Evolutionary conservation across 2,113 vertebrate genomes (phyloP).

Genomic region (Geothlypis trichas): DNA sequence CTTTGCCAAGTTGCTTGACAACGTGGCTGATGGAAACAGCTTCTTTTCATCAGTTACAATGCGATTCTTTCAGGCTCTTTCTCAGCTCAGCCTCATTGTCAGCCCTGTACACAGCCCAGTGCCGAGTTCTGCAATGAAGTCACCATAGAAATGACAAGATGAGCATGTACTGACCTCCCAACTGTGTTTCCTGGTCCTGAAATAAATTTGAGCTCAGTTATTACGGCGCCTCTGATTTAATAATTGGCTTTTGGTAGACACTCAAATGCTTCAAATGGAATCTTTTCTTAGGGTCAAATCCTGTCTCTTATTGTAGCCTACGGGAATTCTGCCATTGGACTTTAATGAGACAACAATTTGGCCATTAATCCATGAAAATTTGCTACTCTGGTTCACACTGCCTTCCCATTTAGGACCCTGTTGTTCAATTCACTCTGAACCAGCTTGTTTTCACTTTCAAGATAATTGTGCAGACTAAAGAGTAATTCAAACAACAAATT

Average conservation of each 20-base stretch:
- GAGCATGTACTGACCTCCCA: slow-evolving; percentile 17
- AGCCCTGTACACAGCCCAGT: neutral
- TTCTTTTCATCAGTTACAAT: slow-evolving; percentile 32
- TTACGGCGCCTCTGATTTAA: slow-evolving; percentile 20
- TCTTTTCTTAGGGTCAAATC: slow-evolving; percentile 22
- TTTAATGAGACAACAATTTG: slow-evolving; percentile 44
- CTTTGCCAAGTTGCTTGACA: slow-evolving; percentile 30
- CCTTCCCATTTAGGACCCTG: neutral
- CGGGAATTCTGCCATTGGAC: neutral
- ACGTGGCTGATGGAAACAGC: slow-evolving; percentile 41
- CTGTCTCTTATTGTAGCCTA: slow-evolving; percentile 7
- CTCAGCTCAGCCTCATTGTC: neutral
- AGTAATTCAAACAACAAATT: slow-evolving; percentile 31
- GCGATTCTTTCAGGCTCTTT: slow-evolving; percentile 14
- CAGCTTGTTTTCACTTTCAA: slow-evolving; percentile 43
- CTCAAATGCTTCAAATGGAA: slow-evolving; percentile 25
- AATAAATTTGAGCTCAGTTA: slow-evolving; percentile 50
- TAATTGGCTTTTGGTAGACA: slow-evolving; percentile 43
- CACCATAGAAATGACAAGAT: slow-evolving; percentile 25
- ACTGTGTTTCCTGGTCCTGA: neutral
- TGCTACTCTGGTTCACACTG: slow-evolving; percentile 43
- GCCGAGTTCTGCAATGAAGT: neutral
- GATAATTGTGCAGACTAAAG: neutral
- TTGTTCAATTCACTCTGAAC: slow-evolving; percentile 32
- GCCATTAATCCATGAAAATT: slow-evolving; percentile 47